A percentile compares a stretch with the other conserved stretches of the same genome.
These are phyloP conservation scores for Drosophila gunungcola DNA, from an alignment of 1,140 invertebrate genomes.

Conservation along the genomic window DNA sequence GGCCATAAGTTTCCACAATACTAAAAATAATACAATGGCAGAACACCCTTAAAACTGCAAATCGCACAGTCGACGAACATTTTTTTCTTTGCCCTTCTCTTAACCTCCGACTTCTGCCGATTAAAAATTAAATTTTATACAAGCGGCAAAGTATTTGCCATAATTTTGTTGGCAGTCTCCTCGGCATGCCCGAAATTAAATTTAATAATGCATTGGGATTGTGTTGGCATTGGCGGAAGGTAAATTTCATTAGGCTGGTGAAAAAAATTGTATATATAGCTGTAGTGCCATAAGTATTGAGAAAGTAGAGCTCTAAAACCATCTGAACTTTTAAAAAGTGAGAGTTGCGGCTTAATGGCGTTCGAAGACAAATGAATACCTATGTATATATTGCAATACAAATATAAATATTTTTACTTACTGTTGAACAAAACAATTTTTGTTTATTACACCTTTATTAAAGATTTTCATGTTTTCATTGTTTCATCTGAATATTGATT, in stretches of 20 bases:
- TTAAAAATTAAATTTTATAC: conserved; percentile 79
- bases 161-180: conserved; percentile 53
- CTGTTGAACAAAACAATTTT: no score
- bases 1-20: no score
- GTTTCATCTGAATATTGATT: no score
- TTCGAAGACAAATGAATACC: no score
- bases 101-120: conserved; percentile 32
- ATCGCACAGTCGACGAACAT: conserved; percentile 22
- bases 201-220: conserved; percentile 72
- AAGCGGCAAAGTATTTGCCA: conserved; percentile 60
- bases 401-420: no score
- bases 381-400: no score
- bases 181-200: conserved; percentile 61
- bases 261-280: conserved; percentile 17
- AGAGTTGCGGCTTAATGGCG: background rate
- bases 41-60: background rate
- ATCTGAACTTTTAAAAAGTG: conserved; percentile 2
- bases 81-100: conserved; percentile 15
- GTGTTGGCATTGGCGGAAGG: conserved; percentile 43
- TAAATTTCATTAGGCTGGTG: conserved; percentile 50
- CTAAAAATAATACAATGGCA: background rate
- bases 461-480: no score
- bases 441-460: no score
- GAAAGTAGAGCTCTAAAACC: background rate
- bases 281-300: background rate